phyloP scores from a whole-genome alignment of 2,888 invertebrate species.

The Ectemnius continuus region DNA sequence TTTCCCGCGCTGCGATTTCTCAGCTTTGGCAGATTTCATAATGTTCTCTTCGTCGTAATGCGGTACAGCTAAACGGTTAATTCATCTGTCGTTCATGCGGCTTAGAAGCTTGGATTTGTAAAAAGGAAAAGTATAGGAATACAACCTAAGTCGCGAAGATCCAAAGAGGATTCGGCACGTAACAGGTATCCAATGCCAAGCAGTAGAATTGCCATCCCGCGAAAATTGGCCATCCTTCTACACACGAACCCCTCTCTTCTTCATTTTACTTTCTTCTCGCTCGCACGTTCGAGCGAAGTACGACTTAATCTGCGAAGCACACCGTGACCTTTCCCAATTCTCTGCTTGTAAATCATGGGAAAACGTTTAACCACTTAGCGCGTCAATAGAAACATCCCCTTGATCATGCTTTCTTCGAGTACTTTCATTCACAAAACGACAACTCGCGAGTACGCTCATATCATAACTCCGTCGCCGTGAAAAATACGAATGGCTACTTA shows the following conservation, averaged over 20 bases:
- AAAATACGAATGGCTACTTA: too few species aligned
- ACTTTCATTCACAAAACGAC: too few species aligned
- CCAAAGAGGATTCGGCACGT: slow-evolving; percentile 66
- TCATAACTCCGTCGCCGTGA: too few species aligned
- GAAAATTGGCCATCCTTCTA: slow-evolving; percentile 66
- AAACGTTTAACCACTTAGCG: too few species aligned
- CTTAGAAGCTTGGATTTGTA: too few species aligned
- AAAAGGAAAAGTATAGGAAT: background rate
- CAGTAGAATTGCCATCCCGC: slow-evolving; percentile 65
- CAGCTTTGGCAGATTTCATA: slow-evolving; percentile 38
- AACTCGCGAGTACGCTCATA: too few species aligned
- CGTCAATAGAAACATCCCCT: too few species aligned
- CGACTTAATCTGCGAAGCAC: background rate
- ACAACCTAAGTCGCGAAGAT: slow-evolving; percentile 58
- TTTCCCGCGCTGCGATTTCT: slow-evolving; percentile 71
- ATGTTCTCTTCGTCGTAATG: slow-evolving; percentile 40
- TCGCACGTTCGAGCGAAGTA: background rate
- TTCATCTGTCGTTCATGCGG: too few species aligned
- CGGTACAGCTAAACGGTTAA: slow-evolving; percentile 33
- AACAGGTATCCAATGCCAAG: slow-evolving; percentile 70
- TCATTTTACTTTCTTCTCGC: slow-evolving; percentile 8
- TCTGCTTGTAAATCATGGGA: too few species aligned
- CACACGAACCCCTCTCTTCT: slow-evolving; percentile 36
- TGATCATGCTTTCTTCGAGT: too few species aligned
- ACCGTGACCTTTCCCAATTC: background rate